Percentiles rank a stretch among this genome's conserved stretches.
phyloP scores from a whole-genome alignment of 2,113 vertebrate species.

The western clawed frog (Xenopus tropicalis) region UCB_Xtro_10.0 CM004447.2:59295501-59296000 shows the following conservation, averaged over 20 bases:
- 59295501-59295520: no score
- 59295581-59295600: slow-evolving; percentile 49
- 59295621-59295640: slow-evolving; percentile 69
- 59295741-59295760: slow-evolving; percentile 72
- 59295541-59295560: no score
- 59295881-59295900: no score
- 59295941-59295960: not conserved
- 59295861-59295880: no score
- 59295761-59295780: slow-evolving; percentile 59
- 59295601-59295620: slow-evolving; percentile 51
- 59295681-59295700: slow-evolving; percentile 74
- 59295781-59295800: slow-evolving; percentile 56
- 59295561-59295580: no score
- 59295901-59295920: no score
- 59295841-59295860: no score
- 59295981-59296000: slow-evolving; percentile 49
- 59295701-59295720: slow-evolving; percentile 78
- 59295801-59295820: no score
- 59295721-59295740: slow-evolving; percentile 78
- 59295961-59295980: slow-evolving; percentile 52
- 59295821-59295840: no score
- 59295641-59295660: slow-evolving; percentile 72
- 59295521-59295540: no score
- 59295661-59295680: slow-evolving; percentile 70
- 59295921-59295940: no score